Conservation (phyloP, 2,113 vertebrate species). For the Mesembrinibis cayennensis region DNA sequence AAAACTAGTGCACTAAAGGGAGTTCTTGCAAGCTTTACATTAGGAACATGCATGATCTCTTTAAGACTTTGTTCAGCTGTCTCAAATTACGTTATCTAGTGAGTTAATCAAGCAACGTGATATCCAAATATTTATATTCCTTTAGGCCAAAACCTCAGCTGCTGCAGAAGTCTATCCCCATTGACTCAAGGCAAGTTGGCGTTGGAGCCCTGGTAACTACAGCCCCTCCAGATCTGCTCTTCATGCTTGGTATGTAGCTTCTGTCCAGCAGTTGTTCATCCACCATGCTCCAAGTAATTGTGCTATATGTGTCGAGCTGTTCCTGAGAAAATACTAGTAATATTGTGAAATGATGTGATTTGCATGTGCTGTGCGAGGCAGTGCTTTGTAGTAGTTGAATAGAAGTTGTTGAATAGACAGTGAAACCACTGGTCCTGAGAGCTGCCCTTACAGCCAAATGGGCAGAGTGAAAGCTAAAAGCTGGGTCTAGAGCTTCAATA, state of each 20-base stretch:
- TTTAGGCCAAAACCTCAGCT: conserved; percentile 22
- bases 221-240: neutral
- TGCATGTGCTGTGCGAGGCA: neutral
- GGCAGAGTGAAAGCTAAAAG: neutral
- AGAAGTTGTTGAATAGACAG: neutral
- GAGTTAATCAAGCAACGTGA: neutral
- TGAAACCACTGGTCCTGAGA: neutral
- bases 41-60: neutral
- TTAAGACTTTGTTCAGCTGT: neutral
- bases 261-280: neutral
- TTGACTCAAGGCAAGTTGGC: neutral
- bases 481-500: neutral
- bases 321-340: neutral
- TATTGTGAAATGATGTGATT: neutral
- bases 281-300: neutral
- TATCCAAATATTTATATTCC: neutral
- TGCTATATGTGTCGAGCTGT: neutral
- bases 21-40: neutral
- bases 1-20: neutral
- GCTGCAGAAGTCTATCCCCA: neutral
- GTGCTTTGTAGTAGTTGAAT: neutral
- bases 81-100: neutral
- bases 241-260: accelerated
- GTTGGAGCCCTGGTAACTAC: neutral
- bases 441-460: neutral